Conservation (phyloP, 2,113 vertebrate species). For the Prietella phreatophila region DNA sequence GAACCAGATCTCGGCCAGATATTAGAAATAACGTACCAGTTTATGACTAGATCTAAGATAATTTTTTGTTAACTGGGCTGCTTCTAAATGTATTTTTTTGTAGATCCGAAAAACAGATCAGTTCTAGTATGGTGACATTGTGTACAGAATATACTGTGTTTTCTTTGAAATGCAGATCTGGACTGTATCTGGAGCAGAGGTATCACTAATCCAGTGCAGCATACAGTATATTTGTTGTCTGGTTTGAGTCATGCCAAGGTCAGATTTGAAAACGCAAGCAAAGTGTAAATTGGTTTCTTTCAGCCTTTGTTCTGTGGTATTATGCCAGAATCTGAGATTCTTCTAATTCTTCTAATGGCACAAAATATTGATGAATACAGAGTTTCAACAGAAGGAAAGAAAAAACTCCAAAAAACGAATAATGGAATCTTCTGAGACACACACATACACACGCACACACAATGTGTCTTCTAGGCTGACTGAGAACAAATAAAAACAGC, state of each 20-base stretch:
- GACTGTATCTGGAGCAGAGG: neutral
- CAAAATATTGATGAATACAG: neutral
- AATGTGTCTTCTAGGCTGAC: constrained; percentile 1
- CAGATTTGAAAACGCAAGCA: neutral
- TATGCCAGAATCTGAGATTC: neutral
- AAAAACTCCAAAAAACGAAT: neutral
- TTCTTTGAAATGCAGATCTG: neutral
- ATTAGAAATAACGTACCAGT: neutral
- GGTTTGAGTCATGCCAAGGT: neutral
- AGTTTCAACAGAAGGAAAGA: neutral
- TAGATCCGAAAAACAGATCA: neutral
- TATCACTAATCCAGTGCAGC: neutral
- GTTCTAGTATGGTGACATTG: neutral
- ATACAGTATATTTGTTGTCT: neutral
- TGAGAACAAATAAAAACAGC: constrained; percentile 16
- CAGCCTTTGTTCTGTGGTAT: neutral
- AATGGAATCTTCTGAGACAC: neutral
- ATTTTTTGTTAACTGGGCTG: neutral
- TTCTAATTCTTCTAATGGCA: neutral
- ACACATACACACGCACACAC: neutral
- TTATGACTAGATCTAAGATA: neutral
- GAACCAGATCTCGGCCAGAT: neutral
- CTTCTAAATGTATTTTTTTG: neutral
- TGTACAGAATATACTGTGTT: neutral
- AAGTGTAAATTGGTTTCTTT: neutral